These are phyloP conservation scores for Vollenhovia emeryi DNA, from an alignment of 1,140 invertebrate genomes.

Conservation along the genomic window DNA sequence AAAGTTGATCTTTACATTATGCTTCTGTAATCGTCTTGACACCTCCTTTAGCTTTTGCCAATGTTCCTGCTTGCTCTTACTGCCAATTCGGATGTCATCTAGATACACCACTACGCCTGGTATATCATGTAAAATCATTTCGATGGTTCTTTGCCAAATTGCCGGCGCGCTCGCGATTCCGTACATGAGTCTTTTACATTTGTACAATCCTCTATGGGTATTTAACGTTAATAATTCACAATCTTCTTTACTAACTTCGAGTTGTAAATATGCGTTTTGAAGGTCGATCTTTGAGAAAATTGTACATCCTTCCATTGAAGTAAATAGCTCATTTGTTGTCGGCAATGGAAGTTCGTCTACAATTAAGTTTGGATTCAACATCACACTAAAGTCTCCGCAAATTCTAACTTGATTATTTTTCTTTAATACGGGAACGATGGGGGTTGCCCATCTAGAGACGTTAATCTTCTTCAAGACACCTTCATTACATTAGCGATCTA, in stretches of 20 bases:
- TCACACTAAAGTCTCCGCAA: not conserved
- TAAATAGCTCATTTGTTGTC: not conserved
- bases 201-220: not conserved
- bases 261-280: not conserved
- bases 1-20: not conserved
- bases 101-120: not conserved
- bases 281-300: not conserved
- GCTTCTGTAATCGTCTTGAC: too few species aligned
- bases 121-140: not conserved
- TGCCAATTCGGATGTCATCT: not conserved
- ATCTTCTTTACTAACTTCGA: not conserved
- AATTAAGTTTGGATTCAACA: not conserved
- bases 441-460: not conserved
- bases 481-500: not conserved
- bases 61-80: not conserved
- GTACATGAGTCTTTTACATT: not conserved
- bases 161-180: not conserved
- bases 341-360: not conserved
- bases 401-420: not conserved
- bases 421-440: not conserved
- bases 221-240: not conserved
- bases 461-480: not conserved
- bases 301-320: not conserved
- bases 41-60: not conserved
- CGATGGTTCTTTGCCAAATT: not conserved